A percentile compares a stretch with the other conserved stretches of the same genome.
These are phyloP conservation scores for Umimayanthus kanabou DNA, from an alignment of 92 coral and sea anemone species.

Conservation along the genomic window DNA sequence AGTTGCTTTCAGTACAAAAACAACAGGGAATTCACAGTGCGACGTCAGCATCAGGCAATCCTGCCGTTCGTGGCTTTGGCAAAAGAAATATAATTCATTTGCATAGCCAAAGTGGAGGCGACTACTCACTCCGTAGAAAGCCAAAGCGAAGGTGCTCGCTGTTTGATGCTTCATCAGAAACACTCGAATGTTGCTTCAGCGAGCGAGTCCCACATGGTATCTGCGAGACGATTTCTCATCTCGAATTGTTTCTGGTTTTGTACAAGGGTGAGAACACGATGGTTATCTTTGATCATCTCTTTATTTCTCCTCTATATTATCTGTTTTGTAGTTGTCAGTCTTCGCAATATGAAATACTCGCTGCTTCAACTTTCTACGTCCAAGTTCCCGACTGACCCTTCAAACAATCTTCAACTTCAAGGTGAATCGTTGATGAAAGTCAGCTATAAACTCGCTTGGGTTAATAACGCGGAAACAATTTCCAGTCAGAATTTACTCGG, in stretches of 20 bases:
- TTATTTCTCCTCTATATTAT: constrained; percentile 22
- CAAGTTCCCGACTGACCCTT: constrained; percentile 37
- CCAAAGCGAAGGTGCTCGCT: constrained; percentile 5
- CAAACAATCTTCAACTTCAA: constrained; percentile 18
- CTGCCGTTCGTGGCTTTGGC: constrained; percentile 30
- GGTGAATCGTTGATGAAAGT: constrained; percentile 39
- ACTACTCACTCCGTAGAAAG: not conserved
- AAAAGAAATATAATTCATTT: constrained; percentile 34
- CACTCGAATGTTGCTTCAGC: constrained; percentile 31
- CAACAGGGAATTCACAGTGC: constrained; percentile 43
- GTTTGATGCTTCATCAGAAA: constrained; percentile 3
- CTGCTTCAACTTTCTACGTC: constrained; percentile 17
- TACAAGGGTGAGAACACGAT: constrained; percentile 37
- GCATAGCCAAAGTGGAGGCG: constrained; percentile 28
- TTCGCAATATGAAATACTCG: constrained; percentile 38
- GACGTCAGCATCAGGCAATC: constrained; percentile 26
- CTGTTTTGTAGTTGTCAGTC: constrained; percentile 23
- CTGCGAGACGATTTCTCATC: constrained; percentile 42
- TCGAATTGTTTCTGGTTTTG: constrained; percentile 43
- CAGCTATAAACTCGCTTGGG: constrained; percentile 31
- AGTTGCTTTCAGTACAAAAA: constrained; percentile 32
- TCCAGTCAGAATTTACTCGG: constrained; percentile 23
- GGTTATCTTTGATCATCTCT: constrained; percentile 25
- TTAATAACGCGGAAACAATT: constrained; percentile 7
- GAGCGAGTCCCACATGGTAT: constrained; percentile 28